Evolutionary conservation across 2,113 vertebrate genomes (phyloP).

Genomic region (Callopanchax toddi): DNA sequence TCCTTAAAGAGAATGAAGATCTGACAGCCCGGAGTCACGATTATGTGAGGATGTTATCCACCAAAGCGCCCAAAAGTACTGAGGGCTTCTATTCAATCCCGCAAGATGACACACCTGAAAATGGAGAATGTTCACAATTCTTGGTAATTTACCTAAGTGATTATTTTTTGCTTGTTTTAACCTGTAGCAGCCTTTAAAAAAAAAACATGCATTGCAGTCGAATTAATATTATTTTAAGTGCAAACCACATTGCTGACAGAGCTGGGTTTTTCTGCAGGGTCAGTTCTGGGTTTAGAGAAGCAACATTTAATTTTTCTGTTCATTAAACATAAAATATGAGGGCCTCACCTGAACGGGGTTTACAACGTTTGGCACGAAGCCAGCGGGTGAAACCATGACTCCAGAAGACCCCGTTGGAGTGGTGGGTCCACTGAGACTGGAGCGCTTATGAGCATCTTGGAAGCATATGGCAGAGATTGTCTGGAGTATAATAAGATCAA

Average conservation of each 20-base stretch:
- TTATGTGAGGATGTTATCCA: conserved; percentile 59
- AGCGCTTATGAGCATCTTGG: conserved; percentile 39
- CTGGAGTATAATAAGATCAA: conserved; percentile 48
- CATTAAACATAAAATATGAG: conserved; percentile 23
- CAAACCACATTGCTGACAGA: not conserved
- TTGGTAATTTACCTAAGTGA: conserved; percentile 17
- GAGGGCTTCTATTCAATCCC: conserved; percentile 42
- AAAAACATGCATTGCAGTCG: not conserved
- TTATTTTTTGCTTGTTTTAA: conserved; percentile 4
- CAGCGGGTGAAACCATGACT: conserved; percentile 33
- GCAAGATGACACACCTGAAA: conserved; percentile 44
- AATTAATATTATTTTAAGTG: not conserved
- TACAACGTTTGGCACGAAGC: conserved; percentile 25
- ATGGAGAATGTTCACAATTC: conserved; percentile 2
- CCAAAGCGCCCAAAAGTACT: conserved; percentile 40
- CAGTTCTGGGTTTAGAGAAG: conserved; percentile 23
- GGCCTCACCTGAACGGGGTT: conserved; percentile 21
- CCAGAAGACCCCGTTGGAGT: conserved; percentile 32
- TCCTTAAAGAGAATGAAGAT: conserved; percentile 48
- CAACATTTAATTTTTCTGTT: conserved; percentile 20
- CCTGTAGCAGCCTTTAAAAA: not conserved
- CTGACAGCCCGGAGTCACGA: conserved; percentile 45
- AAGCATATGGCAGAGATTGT: conserved; percentile 48
- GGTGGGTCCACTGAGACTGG: conserved; percentile 27
- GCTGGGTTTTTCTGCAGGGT: not conserved